Evolutionary conservation across 2,888 invertebrate species (phyloP).

Genomic region (Eledona agricola): DNA sequence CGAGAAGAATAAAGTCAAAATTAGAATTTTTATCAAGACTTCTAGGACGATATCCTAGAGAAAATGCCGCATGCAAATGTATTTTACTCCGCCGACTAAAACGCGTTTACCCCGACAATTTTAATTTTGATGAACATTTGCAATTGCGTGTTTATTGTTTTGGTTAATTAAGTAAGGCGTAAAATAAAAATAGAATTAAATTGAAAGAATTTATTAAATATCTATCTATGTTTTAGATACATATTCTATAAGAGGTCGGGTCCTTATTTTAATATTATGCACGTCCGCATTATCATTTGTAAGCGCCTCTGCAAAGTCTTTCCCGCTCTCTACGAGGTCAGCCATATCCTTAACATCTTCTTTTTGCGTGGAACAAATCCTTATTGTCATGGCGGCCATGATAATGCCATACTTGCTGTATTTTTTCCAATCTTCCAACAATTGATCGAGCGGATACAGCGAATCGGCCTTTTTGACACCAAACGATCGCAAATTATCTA

Average conservation of each 20-base stretch:
- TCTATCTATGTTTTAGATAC: slow-evolving; percentile 4
- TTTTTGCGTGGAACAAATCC: slow-evolving; percentile 44
- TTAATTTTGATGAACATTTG: too few relatives aligned
- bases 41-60: too few relatives aligned
- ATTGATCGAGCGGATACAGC: neutral
- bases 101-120: too few relatives aligned
- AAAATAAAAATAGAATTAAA: neutral
- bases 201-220: neutral
- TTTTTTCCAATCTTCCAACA: slow-evolving; percentile 12
- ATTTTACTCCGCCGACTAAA: too few relatives aligned
- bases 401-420: slow-evolving; percentile 1
- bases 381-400: neutral
- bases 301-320: slow-evolving; percentile 1
- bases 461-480: slow-evolving; percentile 1
- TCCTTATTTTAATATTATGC: neutral
- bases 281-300: neutral
- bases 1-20: too few relatives aligned
- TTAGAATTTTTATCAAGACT: too few relatives aligned
- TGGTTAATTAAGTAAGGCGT: neutral
- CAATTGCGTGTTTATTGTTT: too few relatives aligned
- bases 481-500: slow-evolving; percentile 1
- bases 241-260: neutral
- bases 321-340: slow-evolving; percentile 1
- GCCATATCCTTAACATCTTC: slow-evolving; percentile 10
- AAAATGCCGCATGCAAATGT: too few relatives aligned